Conservation (phyloP, 2,888 invertebrate genomes). For the Diaphora mendica region DNA sequence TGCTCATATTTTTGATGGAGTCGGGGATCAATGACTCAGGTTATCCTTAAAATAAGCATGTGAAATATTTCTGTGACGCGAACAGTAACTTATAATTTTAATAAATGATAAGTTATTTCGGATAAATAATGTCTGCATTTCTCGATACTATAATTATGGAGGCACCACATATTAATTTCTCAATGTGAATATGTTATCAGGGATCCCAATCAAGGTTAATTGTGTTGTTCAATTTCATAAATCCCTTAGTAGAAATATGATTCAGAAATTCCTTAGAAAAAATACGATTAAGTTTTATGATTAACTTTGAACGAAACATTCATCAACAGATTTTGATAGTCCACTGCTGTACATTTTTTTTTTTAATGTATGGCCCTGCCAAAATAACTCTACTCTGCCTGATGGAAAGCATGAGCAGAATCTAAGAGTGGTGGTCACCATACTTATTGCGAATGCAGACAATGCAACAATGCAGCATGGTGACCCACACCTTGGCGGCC, state of each 20-base stretch:
- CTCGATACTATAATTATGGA: not conserved
- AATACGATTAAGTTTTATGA: not conserved
- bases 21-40: not conserved
- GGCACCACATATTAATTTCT: not conserved
- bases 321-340: no score
- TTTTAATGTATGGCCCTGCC: no score
- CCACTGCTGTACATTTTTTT: no score
- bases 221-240: not conserved
- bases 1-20: not conserved
- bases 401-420: no score
- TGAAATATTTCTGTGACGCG: not conserved
- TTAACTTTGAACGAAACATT: not conserved
- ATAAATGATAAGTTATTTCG: not conserved
- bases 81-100: not conserved
- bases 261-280: not conserved
- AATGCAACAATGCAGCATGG: no score
- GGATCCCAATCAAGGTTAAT: constrained; percentile 34
- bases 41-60: not conserved
- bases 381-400: no score
- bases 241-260: not conserved
- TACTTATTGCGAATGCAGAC: no score
- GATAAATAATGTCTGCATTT: not conserved
- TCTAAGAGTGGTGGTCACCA: no score
- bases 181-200: constrained; percentile 24
- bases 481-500: no score